Percentiles rank a stretch among this genome's conserved stretches.
These are phyloP conservation scores for Pollenia griseotomentosa DNA, from an alignment of 2,888 invertebrate species.

Conservation along the genomic window DNA sequence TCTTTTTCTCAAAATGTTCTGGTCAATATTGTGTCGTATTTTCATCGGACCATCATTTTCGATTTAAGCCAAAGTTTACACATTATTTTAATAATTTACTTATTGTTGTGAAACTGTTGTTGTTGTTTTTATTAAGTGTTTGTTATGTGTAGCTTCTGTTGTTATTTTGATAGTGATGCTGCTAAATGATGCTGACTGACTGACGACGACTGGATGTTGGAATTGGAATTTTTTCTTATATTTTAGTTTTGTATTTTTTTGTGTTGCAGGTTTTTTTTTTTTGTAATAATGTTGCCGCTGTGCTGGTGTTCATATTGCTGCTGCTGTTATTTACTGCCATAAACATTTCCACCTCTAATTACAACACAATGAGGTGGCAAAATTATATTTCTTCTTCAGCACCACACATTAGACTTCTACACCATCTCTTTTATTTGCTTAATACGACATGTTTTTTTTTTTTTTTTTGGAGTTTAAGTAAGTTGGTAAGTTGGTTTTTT, in stretches of 20 bases:
- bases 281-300: conserved; percentile 4
- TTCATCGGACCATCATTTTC: conserved; percentile 45
- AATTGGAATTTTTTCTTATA: conserved; percentile 10
- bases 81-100: conserved; percentile 7
- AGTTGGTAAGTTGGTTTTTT: neutral
- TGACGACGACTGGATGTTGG: neutral
- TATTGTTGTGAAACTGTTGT: neutral
- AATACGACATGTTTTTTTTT: conserved; percentile 57
- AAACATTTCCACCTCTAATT: conserved; percentile 74
- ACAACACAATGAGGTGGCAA: conserved; percentile 73
- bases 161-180: conserved; percentile 41
- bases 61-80: conserved; percentile 55
- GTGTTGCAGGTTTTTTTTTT: neutral
- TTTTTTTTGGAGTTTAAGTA: conserved; percentile 6
- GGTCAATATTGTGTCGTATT: neutral
- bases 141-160: conserved; percentile 59
- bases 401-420: conserved; percentile 27
- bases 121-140: conserved; percentile 42
- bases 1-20: too few relatives aligned
- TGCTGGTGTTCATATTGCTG: conserved; percentile 44
- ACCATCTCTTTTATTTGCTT: conserved; percentile 56
- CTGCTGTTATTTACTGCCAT: conserved; percentile 62
- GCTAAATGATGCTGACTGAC: conserved; percentile 50
- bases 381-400: conserved; percentile 53
- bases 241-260: neutral